Conservation (phyloP, 2,888 invertebrate genomes). For the Drepana falcataria region DNA sequence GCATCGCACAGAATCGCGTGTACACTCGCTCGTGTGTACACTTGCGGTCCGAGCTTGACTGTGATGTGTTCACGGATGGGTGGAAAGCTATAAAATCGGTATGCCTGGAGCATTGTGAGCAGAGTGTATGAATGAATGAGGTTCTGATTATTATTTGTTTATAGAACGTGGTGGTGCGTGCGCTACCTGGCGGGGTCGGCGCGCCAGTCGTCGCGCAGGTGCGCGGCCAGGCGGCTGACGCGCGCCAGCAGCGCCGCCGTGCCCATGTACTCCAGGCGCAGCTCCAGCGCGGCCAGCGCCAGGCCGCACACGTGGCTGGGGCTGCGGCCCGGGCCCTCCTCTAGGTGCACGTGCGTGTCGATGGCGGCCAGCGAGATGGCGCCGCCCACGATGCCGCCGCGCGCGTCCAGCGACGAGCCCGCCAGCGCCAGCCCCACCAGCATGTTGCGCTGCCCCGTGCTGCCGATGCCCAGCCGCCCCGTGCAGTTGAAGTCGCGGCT, state of each 20-base stretch:
- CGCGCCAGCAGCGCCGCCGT: conserved; percentile 95
- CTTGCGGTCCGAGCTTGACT: too few species aligned
- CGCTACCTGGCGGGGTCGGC: conserved; percentile 13
- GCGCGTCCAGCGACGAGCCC: conserved; percentile 95
- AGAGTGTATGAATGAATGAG: conserved; percentile 7
- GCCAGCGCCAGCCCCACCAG: conserved; percentile 92
- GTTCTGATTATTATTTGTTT: conserved; percentile 12
- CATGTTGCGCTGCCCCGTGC: conserved; percentile 95
- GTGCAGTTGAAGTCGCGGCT: conserved; percentile 95
- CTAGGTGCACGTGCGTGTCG: conserved; percentile 91
- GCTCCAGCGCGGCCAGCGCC: conserved; percentile 90
- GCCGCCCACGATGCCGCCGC: conserved; percentile 98
- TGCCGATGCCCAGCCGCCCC: conserved; percentile 94
- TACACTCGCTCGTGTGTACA: too few species aligned
- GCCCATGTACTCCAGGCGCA: conserved; percentile 98
- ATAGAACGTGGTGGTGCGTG: conserved; percentile 19
- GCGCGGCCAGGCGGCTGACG: conserved; percentile 89
- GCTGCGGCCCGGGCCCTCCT: conserved; percentile 93
- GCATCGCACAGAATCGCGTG: too few species aligned
- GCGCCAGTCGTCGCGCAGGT: conserved; percentile 91
- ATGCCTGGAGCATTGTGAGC: too few species aligned
- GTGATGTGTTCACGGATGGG: too few species aligned
- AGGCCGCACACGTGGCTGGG: conserved; percentile 92
- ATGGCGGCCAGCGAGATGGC: conserved; percentile 94
- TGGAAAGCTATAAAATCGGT: too few species aligned